A percentile compares a stretch with the other conserved stretches of the same genome.
Evolutionary conservation across 2,888 invertebrate genomes (phyloP).

Genomic region (Troides oblongomaculatus): DNA sequence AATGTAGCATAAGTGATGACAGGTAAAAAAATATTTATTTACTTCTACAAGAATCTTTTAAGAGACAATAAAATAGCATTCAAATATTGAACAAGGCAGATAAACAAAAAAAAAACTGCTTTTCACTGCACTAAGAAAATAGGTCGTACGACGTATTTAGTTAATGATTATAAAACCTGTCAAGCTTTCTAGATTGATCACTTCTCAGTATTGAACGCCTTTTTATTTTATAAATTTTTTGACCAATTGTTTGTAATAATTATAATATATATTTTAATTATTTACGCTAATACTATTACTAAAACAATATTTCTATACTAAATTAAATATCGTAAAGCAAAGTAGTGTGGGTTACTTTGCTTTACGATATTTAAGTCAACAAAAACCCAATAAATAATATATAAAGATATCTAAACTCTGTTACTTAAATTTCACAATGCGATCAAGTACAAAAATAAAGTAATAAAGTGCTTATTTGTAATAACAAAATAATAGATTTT

Average conservation of each 20-base stretch:
- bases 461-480: too few species aligned
- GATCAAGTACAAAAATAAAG: too few species aligned
- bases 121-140: slow-evolving; percentile 23
- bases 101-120: slow-evolving; percentile 3
- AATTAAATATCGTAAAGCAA: too few species aligned
- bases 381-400: too few species aligned
- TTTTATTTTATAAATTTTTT: slow-evolving; percentile 12
- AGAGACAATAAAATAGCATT: background rate
- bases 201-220: slow-evolving; percentile 11
- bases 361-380: too few species aligned
- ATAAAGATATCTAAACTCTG: too few species aligned
- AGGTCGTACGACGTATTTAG: slow-evolving; percentile 26
- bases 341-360: too few species aligned
- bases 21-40: too few species aligned
- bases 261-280: background rate
- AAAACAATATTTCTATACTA: too few species aligned
- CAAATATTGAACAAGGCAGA: background rate
- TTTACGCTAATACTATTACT: background rate
- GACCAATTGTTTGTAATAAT: background rate
- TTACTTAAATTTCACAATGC: too few species aligned
- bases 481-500: too few species aligned
- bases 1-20: too few species aligned
- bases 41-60: background rate
- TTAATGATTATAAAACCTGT: slow-evolving; percentile 26
- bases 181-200: slow-evolving; percentile 26